Evolutionary conservation across 2,113 vertebrate species (phyloP).

Genomic region (Saguinus imperator): DNA sequence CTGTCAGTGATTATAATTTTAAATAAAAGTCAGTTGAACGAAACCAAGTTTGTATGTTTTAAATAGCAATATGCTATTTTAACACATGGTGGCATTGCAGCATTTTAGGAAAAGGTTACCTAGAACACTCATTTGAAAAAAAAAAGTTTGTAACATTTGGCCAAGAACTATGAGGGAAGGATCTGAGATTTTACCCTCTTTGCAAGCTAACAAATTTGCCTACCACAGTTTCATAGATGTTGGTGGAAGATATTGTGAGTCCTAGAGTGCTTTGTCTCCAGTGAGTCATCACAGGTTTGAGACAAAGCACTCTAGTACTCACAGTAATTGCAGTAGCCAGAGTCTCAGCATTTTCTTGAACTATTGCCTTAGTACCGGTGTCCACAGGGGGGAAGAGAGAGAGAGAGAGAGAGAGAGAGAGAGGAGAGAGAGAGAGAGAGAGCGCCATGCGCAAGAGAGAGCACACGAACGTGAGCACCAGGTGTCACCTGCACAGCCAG

Average conservation of each 20-base stretch:
- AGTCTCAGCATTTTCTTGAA: not conserved
- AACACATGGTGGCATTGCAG: constrained; percentile 81
- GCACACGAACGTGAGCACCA: rapidly evolving
- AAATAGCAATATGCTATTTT: constrained; percentile 54
- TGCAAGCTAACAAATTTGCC: not conserved
- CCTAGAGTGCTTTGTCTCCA: no score
- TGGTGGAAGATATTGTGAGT: not conserved
- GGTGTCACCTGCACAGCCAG: no score
- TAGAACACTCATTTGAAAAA: not conserved
- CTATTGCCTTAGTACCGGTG: not conserved
- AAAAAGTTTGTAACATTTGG: not conserved
- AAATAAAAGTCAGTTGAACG: not conserved
- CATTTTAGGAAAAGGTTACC: constrained; percentile 34
- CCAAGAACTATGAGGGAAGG: not conserved
- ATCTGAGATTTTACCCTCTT: not conserved
- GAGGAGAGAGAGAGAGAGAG: not conserved
- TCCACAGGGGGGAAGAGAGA: no score
- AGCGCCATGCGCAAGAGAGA: no score
- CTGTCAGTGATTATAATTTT: constrained; percentile 10
- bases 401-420: not conserved
- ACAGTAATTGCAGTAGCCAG: no score
- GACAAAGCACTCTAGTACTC: not conserved
- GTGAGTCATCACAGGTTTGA: not conserved
- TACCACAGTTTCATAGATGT: not conserved
- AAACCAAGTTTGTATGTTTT: not conserved